Base-by-base conservation (phyloP, 2,797 vertebrate genomes). In the Benthosema pterotum region DNA sequence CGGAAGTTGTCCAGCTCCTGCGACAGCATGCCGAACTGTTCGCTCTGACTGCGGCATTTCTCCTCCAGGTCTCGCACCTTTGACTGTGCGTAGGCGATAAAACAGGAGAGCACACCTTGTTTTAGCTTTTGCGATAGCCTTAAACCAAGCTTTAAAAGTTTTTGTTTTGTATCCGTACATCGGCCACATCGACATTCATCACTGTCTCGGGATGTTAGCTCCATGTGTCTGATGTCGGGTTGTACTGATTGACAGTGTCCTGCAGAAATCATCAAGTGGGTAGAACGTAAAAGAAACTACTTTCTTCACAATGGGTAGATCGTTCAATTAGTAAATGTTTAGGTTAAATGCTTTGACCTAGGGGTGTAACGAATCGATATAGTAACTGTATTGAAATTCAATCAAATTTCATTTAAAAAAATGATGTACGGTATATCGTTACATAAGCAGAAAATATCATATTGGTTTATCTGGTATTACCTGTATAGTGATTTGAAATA, bases 1-100 rank as follows among this genome's bases (percentile, higher is more conserved):
- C 94, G 95, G 81, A 99, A 98, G 72, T 95, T 95, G 63, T 95
- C 93, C 89, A 99, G 88, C 75, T 99, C 98, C 63, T 94, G 94
- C 0, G 95, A 95, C 78, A 99, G 90, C 78, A 96, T 83, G 80
- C 94, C 93, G 69, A 99, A 99, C 89, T 97, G 97, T 72, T 98
- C 95, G 0, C 94, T 96, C 77, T 99, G 97, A 82, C 87, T 97
- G 65, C 94, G 96, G 70, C 97, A 99, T 79, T 98, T 97, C 3
- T 96, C 95, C 81, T 99, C 98, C 65, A 99, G 93, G 52, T 97
- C 96, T 65, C 92, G 94, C 49, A 99, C 97, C 63, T 96, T 95
- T n/a, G 95, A 94, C 98, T 99, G 72, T 12, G 68, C 16, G 56
- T 1, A 17, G 19, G 28, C 13, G 45, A 11, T 42, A 32, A 52